phyloP scores from a whole-genome alignment of 2,113 vertebrate genomes.

The Orthochromis indermauri region DNA sequence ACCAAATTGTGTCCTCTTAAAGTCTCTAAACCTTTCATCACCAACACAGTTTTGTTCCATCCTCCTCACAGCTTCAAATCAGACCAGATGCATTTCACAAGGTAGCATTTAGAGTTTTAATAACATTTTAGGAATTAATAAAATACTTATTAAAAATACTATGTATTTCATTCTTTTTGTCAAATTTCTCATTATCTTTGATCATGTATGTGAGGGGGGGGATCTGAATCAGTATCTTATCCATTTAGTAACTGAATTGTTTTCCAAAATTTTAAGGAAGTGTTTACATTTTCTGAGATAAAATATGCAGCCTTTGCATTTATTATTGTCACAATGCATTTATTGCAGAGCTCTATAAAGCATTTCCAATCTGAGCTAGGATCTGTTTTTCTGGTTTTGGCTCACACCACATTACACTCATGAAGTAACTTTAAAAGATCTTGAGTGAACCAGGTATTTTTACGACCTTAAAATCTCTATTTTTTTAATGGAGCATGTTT shows the following conservation, averaged over 20 bases:
- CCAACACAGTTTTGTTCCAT: not conserved
- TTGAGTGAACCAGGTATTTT: not conserved
- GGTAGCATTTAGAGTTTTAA: not conserved
- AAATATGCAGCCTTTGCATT: not conserved
- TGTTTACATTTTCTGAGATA: not conserved
- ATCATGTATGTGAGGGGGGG: not conserved
- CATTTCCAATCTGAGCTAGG: not conserved
- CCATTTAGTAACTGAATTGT: not conserved
- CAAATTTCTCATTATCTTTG: not conserved
- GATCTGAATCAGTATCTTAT: not conserved
- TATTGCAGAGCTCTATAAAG: not conserved
- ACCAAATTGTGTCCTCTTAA: not conserved
- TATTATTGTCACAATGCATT: not conserved
- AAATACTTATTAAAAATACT: not conserved
- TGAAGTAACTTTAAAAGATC: not conserved
- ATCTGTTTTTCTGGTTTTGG: not conserved
- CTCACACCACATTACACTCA: not conserved
- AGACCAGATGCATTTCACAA: not conserved
- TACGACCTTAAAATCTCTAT: not conserved
- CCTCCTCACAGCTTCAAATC: not conserved
- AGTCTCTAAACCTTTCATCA: not conserved
- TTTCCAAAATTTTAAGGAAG: not conserved
- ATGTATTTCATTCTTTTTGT: not conserved
- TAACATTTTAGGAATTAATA: not conserved
- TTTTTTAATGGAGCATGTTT: not conserved